These are phyloP conservation scores for Aplochiton taeniatus DNA, from an alignment of 2,797 vertebrate species.

Conservation along the genomic window DNA sequence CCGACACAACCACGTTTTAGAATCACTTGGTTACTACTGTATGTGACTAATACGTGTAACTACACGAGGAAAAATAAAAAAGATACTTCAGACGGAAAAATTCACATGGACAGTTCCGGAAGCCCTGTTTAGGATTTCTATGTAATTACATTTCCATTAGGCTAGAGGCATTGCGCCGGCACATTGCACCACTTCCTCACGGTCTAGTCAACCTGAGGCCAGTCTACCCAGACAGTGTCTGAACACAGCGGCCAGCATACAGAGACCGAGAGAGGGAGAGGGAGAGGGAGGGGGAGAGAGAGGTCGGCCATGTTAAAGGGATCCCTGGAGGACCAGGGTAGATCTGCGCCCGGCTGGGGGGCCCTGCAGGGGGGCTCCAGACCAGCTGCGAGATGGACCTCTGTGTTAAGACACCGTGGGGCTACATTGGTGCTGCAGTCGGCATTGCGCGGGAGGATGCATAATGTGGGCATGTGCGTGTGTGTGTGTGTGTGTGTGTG, in stretches of 20 bases:
- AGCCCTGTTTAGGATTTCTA: slow-evolving; percentile 24
- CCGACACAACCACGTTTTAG: slow-evolving; percentile 35
- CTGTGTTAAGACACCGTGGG: not conserved
- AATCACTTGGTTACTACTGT: slow-evolving; percentile 9
- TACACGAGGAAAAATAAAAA: slow-evolving; percentile 9
- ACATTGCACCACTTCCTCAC: slow-evolving; percentile 33
- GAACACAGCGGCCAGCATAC: not conserved
- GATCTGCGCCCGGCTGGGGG: slow-evolving; percentile 46
- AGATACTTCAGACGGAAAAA: not conserved
- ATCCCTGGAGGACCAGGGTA: slow-evolving; percentile 50
- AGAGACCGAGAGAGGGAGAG: not conserved
- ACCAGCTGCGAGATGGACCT: slow-evolving; percentile 32
- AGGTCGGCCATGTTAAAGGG: slow-evolving; percentile 63
- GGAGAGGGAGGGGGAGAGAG: slow-evolving; percentile 21
- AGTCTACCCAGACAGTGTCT: not conserved
- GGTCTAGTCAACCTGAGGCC: slow-evolving; percentile 15
- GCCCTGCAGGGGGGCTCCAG: slow-evolving; percentile 33
- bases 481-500: too few relatives aligned
- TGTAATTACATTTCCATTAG: slow-evolving; percentile 53
- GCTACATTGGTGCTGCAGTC: not conserved
- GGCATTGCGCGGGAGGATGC: not conserved
- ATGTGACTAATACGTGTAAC: slow-evolving; percentile 2
- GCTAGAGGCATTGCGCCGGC: slow-evolving; percentile 31
- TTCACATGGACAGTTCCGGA: slow-evolving; percentile 7
- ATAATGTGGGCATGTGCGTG: too few relatives aligned